These are phyloP conservation scores for Bubo blakistoni DNA, from an alignment of 2,113 vertebrate genomes.

Conservation along the genomic window DNA sequence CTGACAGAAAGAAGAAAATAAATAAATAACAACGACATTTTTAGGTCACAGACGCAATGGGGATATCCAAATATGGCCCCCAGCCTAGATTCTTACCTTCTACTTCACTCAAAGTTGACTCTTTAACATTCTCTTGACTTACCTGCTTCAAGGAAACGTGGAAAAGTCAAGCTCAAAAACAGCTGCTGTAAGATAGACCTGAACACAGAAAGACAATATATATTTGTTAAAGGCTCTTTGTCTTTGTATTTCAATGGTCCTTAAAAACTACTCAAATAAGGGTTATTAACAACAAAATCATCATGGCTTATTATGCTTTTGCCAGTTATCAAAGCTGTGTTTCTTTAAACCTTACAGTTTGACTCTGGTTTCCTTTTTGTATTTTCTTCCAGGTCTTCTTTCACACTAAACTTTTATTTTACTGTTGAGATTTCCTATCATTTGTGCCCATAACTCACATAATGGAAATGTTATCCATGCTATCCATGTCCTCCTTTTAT, in stretches of 20 bases:
- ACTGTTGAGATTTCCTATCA: neutral
- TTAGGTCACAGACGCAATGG: neutral
- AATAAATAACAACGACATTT: neutral
- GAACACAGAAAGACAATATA: conserved; percentile 33
- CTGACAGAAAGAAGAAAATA: conserved; percentile 62
- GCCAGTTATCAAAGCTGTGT: neutral
- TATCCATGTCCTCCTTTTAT: neutral
- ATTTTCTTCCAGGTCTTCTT: neutral
- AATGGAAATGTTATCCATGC: neutral
- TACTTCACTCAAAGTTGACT: conserved; percentile 15
- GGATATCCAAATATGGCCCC: neutral
- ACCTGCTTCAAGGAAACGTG: conserved; percentile 88
- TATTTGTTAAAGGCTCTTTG: neutral
- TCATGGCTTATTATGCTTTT: neutral
- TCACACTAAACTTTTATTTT: neutral
- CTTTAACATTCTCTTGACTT: conserved; percentile 51
- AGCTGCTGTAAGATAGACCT: conserved; percentile 96
- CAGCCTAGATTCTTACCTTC: conserved; percentile 10
- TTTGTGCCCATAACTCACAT: neutral
- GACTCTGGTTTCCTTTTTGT: neutral
- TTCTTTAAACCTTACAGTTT: neutral
- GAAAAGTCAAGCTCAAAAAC: conserved; percentile 86
- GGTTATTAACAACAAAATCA: neutral
- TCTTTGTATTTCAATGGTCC: neutral
- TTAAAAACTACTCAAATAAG: neutral